Evolutionary conservation across 2,113 vertebrate genomes (phyloP), one percentile per base, ranked within the genome.

Genomic region (Emydura subglobosa): DNA sequence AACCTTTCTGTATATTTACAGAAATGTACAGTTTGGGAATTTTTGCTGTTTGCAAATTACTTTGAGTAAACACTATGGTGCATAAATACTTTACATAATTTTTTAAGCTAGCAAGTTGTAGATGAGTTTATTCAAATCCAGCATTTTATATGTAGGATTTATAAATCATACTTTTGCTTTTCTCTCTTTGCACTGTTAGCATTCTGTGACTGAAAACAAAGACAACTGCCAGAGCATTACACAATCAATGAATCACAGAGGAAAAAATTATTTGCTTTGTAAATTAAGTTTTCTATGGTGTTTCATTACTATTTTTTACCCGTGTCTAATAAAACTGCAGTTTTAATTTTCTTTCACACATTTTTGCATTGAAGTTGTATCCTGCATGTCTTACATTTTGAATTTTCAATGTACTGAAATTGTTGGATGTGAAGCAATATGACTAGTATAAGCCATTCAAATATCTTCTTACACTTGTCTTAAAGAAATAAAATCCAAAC

Each of bases 141-240:
- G 91, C 92, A 93, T 97, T 97, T 97, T 97, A 95, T 95, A 97
- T 94, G 91, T 96, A 96, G 93, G 95, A 97, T 97, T 97, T 96
- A 96, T 97, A 96, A 95, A 91, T 91, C 93, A 79, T 97, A 93
- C 96, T 96, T 95, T 96, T 97, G 93, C 97, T 96, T 95, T 96
- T 92, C 88, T 92, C 88, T 96, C 92, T 97, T 96, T 97, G 96
- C 95, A 97, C 94, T 92, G 94, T 98, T 97, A 97, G 96, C 88
- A 94, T 97, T 98, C 97, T 97, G 94, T 90, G 96, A 94, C 95
- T 94, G 96, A 97, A 97, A 97, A 97, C 96, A 97, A 97, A 97
- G 96, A 95, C 92, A 82, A 76, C 97, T 97, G 96, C 96, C 93
- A 96, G 93, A 87, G 91, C 94, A 97, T 98, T 97, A 97, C 96